Percentiles rank a stretch among this genome's conserved stretches.
Conservation (phyloP, 1,140 invertebrate genomes). For the Araneus ventricosus region DNA sequence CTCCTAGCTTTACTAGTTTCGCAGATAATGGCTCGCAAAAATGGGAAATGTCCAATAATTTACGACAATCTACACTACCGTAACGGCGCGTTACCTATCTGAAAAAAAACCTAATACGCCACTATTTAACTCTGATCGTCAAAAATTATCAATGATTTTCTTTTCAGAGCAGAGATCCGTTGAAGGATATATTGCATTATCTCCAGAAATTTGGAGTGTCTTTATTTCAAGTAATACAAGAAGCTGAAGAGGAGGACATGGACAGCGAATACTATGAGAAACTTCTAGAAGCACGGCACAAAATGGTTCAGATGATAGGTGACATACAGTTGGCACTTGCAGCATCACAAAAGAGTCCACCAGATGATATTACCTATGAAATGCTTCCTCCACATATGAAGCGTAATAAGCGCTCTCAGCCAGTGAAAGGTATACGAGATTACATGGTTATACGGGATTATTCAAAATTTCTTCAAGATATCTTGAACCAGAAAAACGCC, state of each 20-base stretch:
- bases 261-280: not conserved
- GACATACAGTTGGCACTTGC: not conserved
- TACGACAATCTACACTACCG: too few species aligned
- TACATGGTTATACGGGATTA: conserved; percentile 10
- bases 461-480: not conserved
- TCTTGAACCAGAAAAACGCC: not conserved
- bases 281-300: not conserved
- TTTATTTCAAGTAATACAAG: not conserved
- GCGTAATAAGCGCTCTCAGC: not conserved
- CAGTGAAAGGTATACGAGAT: not conserved
- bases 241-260: not conserved
- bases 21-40: too few species aligned
- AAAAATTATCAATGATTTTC: not conserved
- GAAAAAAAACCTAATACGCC: too few species aligned
- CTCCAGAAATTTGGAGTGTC: conserved; percentile 6
- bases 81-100: too few species aligned
- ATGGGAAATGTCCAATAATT: too few species aligned
- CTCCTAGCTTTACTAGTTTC: too few species aligned
- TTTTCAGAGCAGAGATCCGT: not conserved
- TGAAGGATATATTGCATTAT: not conserved
- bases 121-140: not conserved
- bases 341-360: not conserved
- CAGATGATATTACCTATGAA: not conserved
- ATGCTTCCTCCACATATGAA: conserved; percentile 16
- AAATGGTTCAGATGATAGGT: conserved; percentile 23